phyloP scores from a whole-genome alignment of 2,888 invertebrate genomes.

The Idaea straminata region DNA sequence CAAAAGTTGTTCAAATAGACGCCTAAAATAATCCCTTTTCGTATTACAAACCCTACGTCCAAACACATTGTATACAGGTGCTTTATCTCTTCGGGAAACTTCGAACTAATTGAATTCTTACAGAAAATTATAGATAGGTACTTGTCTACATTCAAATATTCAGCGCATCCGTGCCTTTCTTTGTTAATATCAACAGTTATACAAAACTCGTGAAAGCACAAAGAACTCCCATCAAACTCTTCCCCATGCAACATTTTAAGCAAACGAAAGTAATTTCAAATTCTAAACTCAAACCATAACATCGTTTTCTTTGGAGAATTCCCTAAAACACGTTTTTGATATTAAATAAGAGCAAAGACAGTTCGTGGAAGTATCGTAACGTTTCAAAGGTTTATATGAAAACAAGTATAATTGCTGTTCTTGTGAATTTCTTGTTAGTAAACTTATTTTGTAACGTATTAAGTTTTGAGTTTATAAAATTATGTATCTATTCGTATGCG shows the following conservation, averaged over 20 bases:
- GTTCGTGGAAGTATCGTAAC: slow-evolving; percentile 58
- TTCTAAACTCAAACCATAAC: slow-evolving; percentile 56
- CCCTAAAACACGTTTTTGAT: slow-evolving; percentile 65
- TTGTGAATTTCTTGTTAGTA: slow-evolving; percentile 46
- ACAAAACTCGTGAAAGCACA: slow-evolving; percentile 5
- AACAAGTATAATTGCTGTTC: slow-evolving; percentile 65
- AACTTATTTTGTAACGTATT: slow-evolving; percentile 62
- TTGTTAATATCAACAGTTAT: neutral
- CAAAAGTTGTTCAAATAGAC: too few relatives aligned
- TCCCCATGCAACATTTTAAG: slow-evolving; percentile 36
- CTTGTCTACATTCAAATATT: neutral
- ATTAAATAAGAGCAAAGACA: slow-evolving; percentile 75
- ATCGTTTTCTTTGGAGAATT: slow-evolving; percentile 53
- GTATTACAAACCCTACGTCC: too few relatives aligned
- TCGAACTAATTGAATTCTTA: neutral
- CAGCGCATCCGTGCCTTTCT: neutral
- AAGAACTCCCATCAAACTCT: slow-evolving; percentile 32
- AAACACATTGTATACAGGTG: too few relatives aligned
- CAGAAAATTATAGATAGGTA: neutral
- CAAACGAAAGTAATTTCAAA: slow-evolving; percentile 60
- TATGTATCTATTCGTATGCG: too few relatives aligned
- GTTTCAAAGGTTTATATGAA: slow-evolving; percentile 61
- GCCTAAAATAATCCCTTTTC: too few relatives aligned
- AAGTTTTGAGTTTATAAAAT: too few relatives aligned
- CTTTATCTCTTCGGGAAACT: neutral